Evolutionary conservation across 2,113 vertebrate genomes (phyloP), one percentile per base, ranked within the genome.

Genomic region (Indicator maculatus): DNA sequence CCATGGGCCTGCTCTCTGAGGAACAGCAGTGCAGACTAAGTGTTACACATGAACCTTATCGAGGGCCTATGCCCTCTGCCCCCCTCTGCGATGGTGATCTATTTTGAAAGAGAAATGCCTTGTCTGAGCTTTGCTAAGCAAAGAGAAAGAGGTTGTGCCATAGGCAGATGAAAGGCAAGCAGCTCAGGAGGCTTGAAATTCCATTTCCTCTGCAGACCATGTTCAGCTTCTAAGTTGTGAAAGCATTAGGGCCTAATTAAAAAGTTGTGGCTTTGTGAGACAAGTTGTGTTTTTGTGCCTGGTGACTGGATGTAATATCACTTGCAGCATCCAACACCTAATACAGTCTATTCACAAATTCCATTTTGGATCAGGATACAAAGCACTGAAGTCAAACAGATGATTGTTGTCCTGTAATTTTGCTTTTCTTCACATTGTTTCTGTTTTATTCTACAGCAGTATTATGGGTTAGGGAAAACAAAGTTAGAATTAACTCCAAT

Each of bases 21-120:
- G 61, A 70, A 0, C 30, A 63, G 66, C 66, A 15, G 50, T 0
- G 2, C 24, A 4, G 38, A 9, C 58, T 38, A 0, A 0, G 0
- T 6, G 31, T n/a, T 41, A 16, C 19, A 9, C 4, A 0, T 2
- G 16, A 74, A 44, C 45, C 30, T 92, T 8, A 28, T 20, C 36
- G 28, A 24, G 44, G 27, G 50, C 33, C 71, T 26, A 26, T 13
- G 5, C 9, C 16, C 21, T 9, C 19, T 5, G 11, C 12, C 16
- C 4, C 38, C 7, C 11, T 2, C 41, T 3, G 5, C 8, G n/a
- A 5, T 19, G 31, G 5, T 39, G 56, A 36, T 66, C 18, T 45
- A 11, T 8, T 38, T 53, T 23, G 36, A 17, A n/a, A 58, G 41
- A 59, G 53, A 58, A 86, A 18, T 1, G 8, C 69, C 8, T 50